Percentiles rank a stretch among this genome's conserved stretches.
These are phyloP conservation scores for Sweltsa coloradensis DNA, from an alignment of 1,140 invertebrate genomes.

Conservation along the genomic window DNA sequence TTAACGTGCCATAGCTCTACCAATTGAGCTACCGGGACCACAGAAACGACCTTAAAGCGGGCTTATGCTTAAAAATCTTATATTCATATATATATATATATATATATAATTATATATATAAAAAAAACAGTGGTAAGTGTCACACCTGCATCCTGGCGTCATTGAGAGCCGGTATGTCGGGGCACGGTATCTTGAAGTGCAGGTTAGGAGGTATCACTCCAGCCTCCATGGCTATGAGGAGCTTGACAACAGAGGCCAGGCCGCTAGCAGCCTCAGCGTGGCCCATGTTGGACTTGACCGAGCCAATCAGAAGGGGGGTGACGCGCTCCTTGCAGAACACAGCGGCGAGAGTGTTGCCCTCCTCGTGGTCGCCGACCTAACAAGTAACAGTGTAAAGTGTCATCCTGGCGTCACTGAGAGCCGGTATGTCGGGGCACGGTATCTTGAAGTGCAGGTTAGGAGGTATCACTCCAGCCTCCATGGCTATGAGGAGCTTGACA, in stretches of 20 bases:
- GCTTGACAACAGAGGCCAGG: constrained; percentile 42
- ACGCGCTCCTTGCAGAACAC: constrained; percentile 31
- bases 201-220: constrained; percentile 80
- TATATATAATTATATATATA: no score
- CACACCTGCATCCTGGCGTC: constrained; percentile 74
- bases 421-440: constrained; percentile 60
- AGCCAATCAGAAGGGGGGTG: constrained; percentile 48
- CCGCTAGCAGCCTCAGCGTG: constrained; percentile 52
- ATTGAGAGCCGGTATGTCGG: constrained; percentile 71
- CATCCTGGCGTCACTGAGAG: constrained; percentile 53
- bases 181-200: constrained; percentile 76
- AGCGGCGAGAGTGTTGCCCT: constrained; percentile 24
- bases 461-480: constrained; percentile 58
- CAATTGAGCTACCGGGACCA: no score
- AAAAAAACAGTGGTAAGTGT: no score
- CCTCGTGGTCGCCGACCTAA: constrained; percentile 20
- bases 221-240: constrained; percentile 72
- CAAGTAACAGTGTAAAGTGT: no score
- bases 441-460: constrained; percentile 67
- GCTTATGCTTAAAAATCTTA: no score
- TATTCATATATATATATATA: no score
- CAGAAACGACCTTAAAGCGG: no score
- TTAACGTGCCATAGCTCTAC: no score
- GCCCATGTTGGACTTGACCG: constrained; percentile 62
- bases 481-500: constrained; percentile 38